phyloP scores from a whole-genome alignment of 1,140 invertebrate genomes.

The Scaptomyza hsui region DNA sequence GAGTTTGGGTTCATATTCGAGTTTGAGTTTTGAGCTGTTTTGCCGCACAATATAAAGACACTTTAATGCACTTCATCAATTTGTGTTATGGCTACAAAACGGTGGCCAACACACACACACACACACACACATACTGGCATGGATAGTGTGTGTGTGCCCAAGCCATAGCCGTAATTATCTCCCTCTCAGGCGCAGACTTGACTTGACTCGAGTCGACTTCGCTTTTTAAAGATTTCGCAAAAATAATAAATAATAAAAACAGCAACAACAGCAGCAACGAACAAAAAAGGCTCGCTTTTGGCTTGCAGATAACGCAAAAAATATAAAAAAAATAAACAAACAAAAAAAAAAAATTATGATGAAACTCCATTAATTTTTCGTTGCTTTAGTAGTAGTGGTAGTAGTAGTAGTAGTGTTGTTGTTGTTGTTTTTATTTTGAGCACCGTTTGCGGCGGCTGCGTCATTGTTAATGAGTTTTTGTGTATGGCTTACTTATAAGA shows the following conservation, averaged over 20 bases:
- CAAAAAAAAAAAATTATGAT: constrained; percentile 76
- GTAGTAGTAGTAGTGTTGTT: constrained; percentile 19
- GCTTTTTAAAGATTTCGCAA: constrained; percentile 62
- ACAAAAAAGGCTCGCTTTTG: constrained; percentile 41
- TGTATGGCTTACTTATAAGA: constrained; percentile 79
- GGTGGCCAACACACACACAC: constrained; percentile 9
- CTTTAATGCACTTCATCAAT: constrained; percentile 79
- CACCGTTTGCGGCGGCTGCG: constrained; percentile 37
- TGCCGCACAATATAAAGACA: constrained; percentile 69
- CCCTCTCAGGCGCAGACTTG: constrained; percentile 38
- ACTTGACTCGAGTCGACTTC: constrained; percentile 30
- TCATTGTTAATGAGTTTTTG: constrained; percentile 83
- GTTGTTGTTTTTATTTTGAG: constrained; percentile 44
- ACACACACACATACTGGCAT: neutral
- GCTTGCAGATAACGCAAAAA: constrained; percentile 26
- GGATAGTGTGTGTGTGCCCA: constrained; percentile 1
- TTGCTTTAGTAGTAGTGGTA: constrained; percentile 34
- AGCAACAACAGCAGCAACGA: constrained; percentile 43
- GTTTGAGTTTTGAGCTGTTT: neutral
- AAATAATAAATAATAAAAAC: constrained; percentile 74
- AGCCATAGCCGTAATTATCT: constrained; percentile 54
- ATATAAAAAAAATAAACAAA: constrained; percentile 36
- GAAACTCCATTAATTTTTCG: constrained; percentile 80
- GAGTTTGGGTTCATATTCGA: constrained; percentile 1
- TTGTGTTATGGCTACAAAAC: constrained; percentile 65